Evolutionary conservation across 2,888 invertebrate species (phyloP), one percentile per base, ranked within the genome.

Genomic region (Eugnorisma glareosa): DNA sequence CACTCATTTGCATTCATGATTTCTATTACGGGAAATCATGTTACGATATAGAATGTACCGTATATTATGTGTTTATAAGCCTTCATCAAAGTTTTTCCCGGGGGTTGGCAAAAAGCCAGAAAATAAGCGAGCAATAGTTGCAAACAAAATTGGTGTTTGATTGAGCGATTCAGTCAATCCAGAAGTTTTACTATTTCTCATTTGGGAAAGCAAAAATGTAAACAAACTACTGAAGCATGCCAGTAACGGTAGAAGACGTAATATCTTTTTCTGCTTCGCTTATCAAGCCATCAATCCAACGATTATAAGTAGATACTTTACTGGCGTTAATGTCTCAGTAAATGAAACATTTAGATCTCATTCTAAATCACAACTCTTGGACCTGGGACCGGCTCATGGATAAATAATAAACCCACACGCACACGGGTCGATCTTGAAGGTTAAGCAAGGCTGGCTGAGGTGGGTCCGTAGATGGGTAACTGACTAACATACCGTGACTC

Each of bases 131-230:
- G 59, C 21, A n/a, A 40, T 67, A n/a, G 7, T 37, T 63, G 4
- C 67, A 67, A 79, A 80, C 31, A 54, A 54, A 80, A 79, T 73
- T 67, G 74, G 61, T 61, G 67, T 74, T 80, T 67, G 80, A 74
- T 80, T 74, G 74, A 79, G 54, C 61, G 81, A 80, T 48, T 48
- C 45, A 59, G 79, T 45, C 43, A 59, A 67, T 66, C 48, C 35
- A 5, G 7, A 35, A 67, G 31, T 54, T 67, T 67, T 54, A 51
- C 69, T 69, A 57, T 73, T 66, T 45, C 45, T 61, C 31, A 63
- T 54, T 67, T 37, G 15, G 35, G 59, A 24, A 51, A 54, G 51
- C 15, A 8, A 74, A 45, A 45, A 64, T 79, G n/a, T 67, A 79
- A 73, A 79, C 59, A 67, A 73, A 79, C 35, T 4, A 51, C 45